These are phyloP conservation scores for Odontamblyopus lacepedii DNA, from an alignment of 2,797 vertebrate species.

Conservation along the genomic window DNA sequence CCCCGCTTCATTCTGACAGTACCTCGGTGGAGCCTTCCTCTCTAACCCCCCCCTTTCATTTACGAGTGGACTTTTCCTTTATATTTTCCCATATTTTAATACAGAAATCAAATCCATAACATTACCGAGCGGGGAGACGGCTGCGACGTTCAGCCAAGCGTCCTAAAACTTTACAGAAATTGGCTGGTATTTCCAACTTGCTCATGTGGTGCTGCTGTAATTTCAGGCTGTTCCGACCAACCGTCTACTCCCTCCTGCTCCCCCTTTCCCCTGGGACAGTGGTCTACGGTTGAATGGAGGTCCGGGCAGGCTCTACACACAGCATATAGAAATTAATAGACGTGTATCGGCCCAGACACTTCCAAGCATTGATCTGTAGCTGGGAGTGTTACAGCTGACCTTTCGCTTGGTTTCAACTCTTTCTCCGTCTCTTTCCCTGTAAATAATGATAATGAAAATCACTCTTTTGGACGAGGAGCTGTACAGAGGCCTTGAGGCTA, in stretches of 20 bases:
- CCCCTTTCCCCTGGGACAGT: conserved; percentile 47
- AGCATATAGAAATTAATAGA: conserved; percentile 34
- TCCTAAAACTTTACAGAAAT: conserved; percentile 50
- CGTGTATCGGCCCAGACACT: conserved; percentile 47
- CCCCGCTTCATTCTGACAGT: conserved; percentile 23
- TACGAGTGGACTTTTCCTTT: not conserved
- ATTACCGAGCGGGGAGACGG: conserved; percentile 8
- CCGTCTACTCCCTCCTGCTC: conserved; percentile 28
- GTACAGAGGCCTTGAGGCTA: conserved; percentile 17
- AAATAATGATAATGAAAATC: conserved; percentile 14
- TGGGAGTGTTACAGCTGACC: conserved; percentile 52
- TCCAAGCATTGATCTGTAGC: conserved; percentile 56
- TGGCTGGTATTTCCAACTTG: conserved; percentile 53
- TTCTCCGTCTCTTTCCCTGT: conserved; percentile 14
- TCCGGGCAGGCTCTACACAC: conserved; percentile 36
- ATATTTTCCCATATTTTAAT: conserved; percentile 18
- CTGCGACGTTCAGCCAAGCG: conserved; percentile 31
- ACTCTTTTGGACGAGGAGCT: conserved; percentile 16
- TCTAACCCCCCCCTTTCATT: too few species aligned
- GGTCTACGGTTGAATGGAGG: conserved; percentile 61
- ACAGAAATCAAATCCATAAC: conserved; percentile 25
- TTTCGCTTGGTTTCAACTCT: conserved; percentile 52
- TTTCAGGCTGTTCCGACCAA: conserved; percentile 57
- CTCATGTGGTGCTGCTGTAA: conserved; percentile 51
- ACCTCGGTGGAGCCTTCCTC: conserved; percentile 28